Evolutionary conservation across 35 echinoderm and acorn worm species (phyloP), one percentile per base, ranked within the genome.

Genomic region (Apostichopus japonicus): DNA sequence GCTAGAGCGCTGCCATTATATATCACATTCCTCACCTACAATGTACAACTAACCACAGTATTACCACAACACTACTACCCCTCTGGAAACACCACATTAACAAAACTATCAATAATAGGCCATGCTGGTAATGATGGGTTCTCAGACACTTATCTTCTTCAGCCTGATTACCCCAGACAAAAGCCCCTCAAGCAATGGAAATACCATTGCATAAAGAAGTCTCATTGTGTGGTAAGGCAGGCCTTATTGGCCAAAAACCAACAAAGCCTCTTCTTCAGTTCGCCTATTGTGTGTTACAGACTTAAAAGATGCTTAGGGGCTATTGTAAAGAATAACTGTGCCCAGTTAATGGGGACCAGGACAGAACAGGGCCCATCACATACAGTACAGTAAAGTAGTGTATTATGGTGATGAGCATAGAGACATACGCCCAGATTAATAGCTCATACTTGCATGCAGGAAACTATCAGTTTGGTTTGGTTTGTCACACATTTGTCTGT

Each of bases 121-220:
- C 19, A 19, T 67, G 54, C 14, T 83, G n/a, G 52, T 83, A 83
- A 83, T 54, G 79, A 83, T 83, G 79, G 17, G 6, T 55, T 67
- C 22, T 53, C 9, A 55, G 79, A 79, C 52, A 83, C 15, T 55
- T 83, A 83, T 83, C 79, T 83, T 83, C 51, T 83, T 83, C 79
- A 83, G 79, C 79, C 52, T 83, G 79, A 83, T 83, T 83, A 83
- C 79, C 79, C 79, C 79, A 19, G 54, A 83, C 79, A 83, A 83
- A 83, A 83, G 79, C 79, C 79, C 79, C 79, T 83, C 14, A 17
- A 83, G 79, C 79, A 83, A 83, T 83, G 24, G 79, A 83, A 83
- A 83, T 83, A 83, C 79, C 79, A n/a, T 54, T 55, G 54, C 79
- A 83, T 54, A 83, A 83, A 67, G 79, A 24, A 44, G 24, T 19